A percentile compares a stretch with the other conserved stretches of the same genome.
These are phyloP conservation scores for Amphiura filiformis DNA, from an alignment of 35 echinoderm and acorn worm genomes.

Conservation along the genomic window DNA sequence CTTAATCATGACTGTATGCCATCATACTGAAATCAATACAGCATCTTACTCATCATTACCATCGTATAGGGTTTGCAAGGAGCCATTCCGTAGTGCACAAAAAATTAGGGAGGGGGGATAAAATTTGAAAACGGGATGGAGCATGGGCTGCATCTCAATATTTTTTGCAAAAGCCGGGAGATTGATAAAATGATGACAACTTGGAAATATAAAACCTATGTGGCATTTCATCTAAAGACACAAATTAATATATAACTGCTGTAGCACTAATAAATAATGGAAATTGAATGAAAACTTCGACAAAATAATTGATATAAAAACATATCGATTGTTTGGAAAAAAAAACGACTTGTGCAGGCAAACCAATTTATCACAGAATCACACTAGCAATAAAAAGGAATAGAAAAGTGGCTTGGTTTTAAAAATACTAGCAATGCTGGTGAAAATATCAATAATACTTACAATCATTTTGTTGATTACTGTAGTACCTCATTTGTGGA, in stretches of 20 bases:
- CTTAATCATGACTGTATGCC: background rate
- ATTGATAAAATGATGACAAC: background rate
- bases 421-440: background rate
- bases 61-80: background rate
- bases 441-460: background rate
- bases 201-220: background rate
- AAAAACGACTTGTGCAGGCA: background rate
- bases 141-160: background rate
- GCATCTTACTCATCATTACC: background rate
- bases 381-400: background rate
- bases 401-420: background rate
- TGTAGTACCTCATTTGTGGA: slow-evolving; percentile 9
- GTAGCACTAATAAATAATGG: background rate
- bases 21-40: background rate
- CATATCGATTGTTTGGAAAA: background rate
- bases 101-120: background rate
- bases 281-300: background rate
- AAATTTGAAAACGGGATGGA: background rate
- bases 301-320: background rate
- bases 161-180: background rate
- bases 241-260: background rate
- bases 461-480: slow-evolving; percentile 11
- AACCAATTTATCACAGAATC: background rate
- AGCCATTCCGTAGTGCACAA: background rate
- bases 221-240: background rate